Evolutionary conservation across 2,113 vertebrate genomes (phyloP).

Genomic region (Oryzias woworae): DNA sequence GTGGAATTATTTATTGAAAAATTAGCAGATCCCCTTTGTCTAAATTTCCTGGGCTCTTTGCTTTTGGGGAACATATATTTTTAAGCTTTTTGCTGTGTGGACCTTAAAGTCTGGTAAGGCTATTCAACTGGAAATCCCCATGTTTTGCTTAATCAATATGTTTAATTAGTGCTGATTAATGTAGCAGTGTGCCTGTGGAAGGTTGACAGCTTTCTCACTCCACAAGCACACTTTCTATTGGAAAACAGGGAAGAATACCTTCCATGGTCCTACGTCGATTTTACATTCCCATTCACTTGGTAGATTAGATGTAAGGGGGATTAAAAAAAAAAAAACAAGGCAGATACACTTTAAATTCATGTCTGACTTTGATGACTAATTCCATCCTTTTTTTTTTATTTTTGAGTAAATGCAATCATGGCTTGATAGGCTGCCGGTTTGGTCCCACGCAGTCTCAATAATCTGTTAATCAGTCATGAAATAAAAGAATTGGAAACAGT

Average conservation of each 20-base stretch:
- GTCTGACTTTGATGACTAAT: constrained; percentile 11
- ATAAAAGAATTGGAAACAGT: constrained; percentile 30
- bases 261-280: constrained; percentile 33
- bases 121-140: constrained; percentile 72
- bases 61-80: constrained; percentile 18
- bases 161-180: constrained; percentile 93
- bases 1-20: constrained; percentile 63
- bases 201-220: constrained; percentile 73
- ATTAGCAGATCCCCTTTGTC: constrained; percentile 54
- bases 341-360: constrained; percentile 9
- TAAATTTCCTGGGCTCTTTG: constrained; percentile 47
- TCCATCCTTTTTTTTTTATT: constrained; percentile 34
- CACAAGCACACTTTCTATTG: constrained; percentile 60
- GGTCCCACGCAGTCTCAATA: constrained; percentile 25
- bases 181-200: constrained; percentile 70
- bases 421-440: constrained; percentile 20
- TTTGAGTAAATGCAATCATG: constrained; percentile 40
- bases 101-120: constrained; percentile 73
- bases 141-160: constrained; percentile 82
- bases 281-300: constrained; percentile 7
- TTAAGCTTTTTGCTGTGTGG: constrained; percentile 19
- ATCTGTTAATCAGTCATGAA: constrained; percentile 33
- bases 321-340: background rate
- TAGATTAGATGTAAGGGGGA: constrained; percentile 14
- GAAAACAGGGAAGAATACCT: constrained; percentile 42